A percentile compares a stretch with the other conserved stretches of the same genome.
Evolutionary conservation across 2,888 invertebrate genomes (phyloP).

Genomic region (Hypomecis punctinalis): DNA sequence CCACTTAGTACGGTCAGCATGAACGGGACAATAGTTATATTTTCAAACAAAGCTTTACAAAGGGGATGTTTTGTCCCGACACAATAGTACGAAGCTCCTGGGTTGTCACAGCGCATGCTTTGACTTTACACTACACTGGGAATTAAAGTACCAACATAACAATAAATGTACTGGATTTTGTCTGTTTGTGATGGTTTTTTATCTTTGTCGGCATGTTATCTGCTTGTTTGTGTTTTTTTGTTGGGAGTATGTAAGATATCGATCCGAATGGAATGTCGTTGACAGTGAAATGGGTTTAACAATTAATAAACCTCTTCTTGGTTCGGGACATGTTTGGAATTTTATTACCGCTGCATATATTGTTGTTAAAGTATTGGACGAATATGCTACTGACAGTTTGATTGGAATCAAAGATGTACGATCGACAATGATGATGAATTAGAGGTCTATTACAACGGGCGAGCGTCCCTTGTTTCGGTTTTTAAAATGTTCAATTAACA

Average conservation of each 20-base stretch:
- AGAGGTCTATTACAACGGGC: constrained; percentile 12
- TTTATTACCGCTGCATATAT: constrained; percentile 51
- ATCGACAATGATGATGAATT: constrained; percentile 38
- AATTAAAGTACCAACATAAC: constrained; percentile 78
- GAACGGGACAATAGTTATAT: constrained; percentile 58
- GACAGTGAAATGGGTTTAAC: constrained; percentile 83
- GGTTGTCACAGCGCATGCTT: constrained; percentile 76
- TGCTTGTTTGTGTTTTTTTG: constrained; percentile 56
- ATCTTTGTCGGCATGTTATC: constrained; percentile 74
- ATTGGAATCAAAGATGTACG: constrained; percentile 39
- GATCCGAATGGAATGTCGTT: constrained; percentile 76
- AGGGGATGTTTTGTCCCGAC: constrained; percentile 62
- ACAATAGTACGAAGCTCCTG: constrained; percentile 67
- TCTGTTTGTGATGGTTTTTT: constrained; percentile 71
- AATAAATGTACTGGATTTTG: constrained; percentile 70
- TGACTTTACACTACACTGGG: constrained; percentile 83
- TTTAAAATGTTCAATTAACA: constrained; percentile 14
- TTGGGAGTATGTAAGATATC: constrained; percentile 69
- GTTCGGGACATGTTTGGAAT: constrained; percentile 63
- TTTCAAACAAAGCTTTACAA: constrained; percentile 66
- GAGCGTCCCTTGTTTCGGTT: constrained; percentile 8
- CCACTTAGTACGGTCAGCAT: constrained; percentile 71
- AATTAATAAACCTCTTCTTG: constrained; percentile 80
- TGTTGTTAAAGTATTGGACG: constrained; percentile 44
- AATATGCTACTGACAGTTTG: constrained; percentile 45